A percentile compares a stretch with the other conserved stretches of the same genome.
Evolutionary conservation across 1,140 invertebrate genomes (phyloP).

Genomic region (Drusus annulatus): DNA sequence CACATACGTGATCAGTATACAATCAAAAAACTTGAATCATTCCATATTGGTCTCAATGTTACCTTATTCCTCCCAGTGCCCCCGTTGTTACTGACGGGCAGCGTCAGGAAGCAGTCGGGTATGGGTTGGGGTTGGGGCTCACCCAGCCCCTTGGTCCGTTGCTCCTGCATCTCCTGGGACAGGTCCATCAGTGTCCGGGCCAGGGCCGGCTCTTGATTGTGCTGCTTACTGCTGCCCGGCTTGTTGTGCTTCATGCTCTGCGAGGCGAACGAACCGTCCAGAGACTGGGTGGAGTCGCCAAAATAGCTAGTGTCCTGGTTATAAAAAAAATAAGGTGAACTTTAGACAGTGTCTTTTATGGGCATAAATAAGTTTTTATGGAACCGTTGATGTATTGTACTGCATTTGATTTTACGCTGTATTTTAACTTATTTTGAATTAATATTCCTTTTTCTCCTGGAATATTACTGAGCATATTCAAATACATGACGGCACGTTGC

Average conservation of each 20-base stretch:
- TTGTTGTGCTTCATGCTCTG: slow-evolving; percentile 40
- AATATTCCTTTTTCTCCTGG: too few relatives aligned
- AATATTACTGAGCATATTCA: too few relatives aligned
- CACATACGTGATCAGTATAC: too few relatives aligned
- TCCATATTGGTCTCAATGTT: too few relatives aligned
- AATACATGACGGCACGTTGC: too few relatives aligned
- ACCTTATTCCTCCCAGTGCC: slow-evolving; percentile 18
- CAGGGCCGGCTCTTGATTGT: slow-evolving; percentile 28
- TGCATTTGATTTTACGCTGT: too few relatives aligned
- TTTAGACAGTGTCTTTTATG: too few relatives aligned
- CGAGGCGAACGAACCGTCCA: slow-evolving; percentile 39
- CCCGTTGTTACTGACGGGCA: slow-evolving; percentile 23
- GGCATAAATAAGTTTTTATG: too few relatives aligned
- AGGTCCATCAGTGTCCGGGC: not conserved
- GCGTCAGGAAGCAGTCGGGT: not conserved
- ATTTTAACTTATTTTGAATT: too few relatives aligned
- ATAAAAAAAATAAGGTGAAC: not conserved
- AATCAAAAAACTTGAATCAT: too few relatives aligned
- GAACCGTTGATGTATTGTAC: too few relatives aligned
- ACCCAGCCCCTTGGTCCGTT: not conserved
- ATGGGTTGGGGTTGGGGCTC: not conserved
- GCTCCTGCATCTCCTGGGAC: slow-evolving; percentile 19
- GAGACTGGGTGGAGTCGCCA: slow-evolving; percentile 45
- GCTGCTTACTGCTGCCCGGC: slow-evolving; percentile 33
- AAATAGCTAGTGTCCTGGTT: slow-evolving; percentile 38